Evolutionary conservation across 2,888 invertebrate genomes (phyloP).

Genomic region (Eilema caniola): DNA sequence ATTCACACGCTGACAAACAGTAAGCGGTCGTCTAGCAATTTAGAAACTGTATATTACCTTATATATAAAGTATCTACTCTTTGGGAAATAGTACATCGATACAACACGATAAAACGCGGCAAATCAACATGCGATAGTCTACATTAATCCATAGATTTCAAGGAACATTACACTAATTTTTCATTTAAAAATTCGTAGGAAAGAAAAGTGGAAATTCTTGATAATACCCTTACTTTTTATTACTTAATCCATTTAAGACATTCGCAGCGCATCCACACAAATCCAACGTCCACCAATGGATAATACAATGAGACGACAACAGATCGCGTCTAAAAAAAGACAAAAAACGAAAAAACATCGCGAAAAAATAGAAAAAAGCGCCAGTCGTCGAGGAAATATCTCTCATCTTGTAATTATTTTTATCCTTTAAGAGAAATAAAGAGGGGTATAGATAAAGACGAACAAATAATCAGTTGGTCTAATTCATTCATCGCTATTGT

Average conservation of each 20-base stretch:
- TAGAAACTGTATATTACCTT: no score
- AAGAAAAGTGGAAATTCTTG: background rate
- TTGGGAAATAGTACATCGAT: no score
- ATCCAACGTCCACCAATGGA: constrained; percentile 65
- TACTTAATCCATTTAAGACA: background rate
- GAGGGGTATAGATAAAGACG: constrained; percentile 68
- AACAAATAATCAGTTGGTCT: constrained; percentile 81
- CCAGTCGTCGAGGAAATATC: constrained; percentile 67
- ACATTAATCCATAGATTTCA: background rate
- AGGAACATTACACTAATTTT: background rate
- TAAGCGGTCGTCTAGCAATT: no score
- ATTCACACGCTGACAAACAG: no score
- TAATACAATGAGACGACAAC: constrained; percentile 76
- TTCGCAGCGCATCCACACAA: constrained; percentile 51
- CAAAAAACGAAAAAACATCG: constrained; percentile 66
- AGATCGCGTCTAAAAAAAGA: constrained; percentile 71
- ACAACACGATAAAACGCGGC: no score
- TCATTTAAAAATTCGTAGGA: background rate
- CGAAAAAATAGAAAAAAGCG: constrained; percentile 58
- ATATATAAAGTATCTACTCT: no score
- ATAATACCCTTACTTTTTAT: background rate
- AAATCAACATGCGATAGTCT: no score
- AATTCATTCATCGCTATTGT: constrained; percentile 69
- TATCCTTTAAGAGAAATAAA: constrained; percentile 83
- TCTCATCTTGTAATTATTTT: constrained; percentile 87